phyloP scores from a whole-genome alignment of 2,888 invertebrate genomes.

The Orthosia cruda region DNA sequence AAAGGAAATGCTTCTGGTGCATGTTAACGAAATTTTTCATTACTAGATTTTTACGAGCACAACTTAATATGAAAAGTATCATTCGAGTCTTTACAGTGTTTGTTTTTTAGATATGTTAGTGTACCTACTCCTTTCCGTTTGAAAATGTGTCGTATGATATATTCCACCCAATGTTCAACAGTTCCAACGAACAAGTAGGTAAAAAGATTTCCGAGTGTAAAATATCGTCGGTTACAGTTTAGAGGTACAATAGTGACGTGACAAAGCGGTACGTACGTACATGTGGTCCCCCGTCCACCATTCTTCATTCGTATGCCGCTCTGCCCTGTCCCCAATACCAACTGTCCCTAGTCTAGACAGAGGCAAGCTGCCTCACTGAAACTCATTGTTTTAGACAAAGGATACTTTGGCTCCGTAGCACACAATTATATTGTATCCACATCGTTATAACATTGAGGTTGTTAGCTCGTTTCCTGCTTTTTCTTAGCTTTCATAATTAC shows the following conservation, averaged over 20 bases:
- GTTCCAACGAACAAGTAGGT: slow-evolving; percentile 34
- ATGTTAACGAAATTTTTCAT: slow-evolving; percentile 27
- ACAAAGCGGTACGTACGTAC: slow-evolving; percentile 53
- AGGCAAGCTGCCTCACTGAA: slow-evolving; percentile 73
- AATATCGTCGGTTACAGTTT: slow-evolving; percentile 53
- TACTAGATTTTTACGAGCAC: neutral
- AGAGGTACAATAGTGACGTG: slow-evolving; percentile 41
- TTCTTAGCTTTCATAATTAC: slow-evolving; percentile 56
- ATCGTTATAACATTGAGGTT: slow-evolving; percentile 70
- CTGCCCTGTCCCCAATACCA: slow-evolving; percentile 66
- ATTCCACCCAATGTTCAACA: slow-evolving; percentile 34
- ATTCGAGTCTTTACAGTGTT: slow-evolving; percentile 23
- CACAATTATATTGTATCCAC: slow-evolving; percentile 71
- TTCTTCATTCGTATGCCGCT: slow-evolving; percentile 75
- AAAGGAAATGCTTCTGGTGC: slow-evolving; percentile 38
- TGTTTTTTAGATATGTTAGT: slow-evolving; percentile 16
- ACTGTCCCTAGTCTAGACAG: slow-evolving; percentile 69
- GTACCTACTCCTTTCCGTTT: slow-evolving; percentile 8
- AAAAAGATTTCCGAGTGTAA: slow-evolving; percentile 53
- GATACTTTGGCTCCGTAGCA: slow-evolving; percentile 69
- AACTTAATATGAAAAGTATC: slow-evolving; percentile 1
- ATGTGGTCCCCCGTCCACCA: slow-evolving; percentile 55
- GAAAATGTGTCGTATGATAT: slow-evolving; percentile 33
- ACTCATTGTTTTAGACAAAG: slow-evolving; percentile 79
- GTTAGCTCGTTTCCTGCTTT: slow-evolving; percentile 53